A percentile compares a stretch with the other conserved stretches of the same genome.
These are phyloP conservation scores for Centroberyx gerrardi DNA, from an alignment of 2,797 vertebrate genomes.

Conservation along the genomic window DNA sequence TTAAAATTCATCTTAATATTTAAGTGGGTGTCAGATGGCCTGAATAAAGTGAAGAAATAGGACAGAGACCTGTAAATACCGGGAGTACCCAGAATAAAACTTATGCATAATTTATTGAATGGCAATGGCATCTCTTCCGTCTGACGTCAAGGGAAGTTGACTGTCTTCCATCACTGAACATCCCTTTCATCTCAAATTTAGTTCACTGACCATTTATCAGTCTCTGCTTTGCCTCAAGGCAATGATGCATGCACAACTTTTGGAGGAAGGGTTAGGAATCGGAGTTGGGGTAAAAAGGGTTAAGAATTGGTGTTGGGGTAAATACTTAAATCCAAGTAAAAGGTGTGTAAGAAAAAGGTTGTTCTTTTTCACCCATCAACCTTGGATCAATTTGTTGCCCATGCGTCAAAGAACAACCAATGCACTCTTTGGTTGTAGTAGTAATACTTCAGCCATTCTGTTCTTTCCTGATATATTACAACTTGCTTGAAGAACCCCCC, in stretches of 20 bases:
- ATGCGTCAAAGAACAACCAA: neutral
- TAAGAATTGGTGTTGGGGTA: neutral
- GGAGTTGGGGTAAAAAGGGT: neutral
- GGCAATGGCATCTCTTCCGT: conserved; percentile 61
- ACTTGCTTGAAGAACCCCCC: neutral
- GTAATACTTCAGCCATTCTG: neutral
- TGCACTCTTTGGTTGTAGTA: neutral
- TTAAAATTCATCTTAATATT: conserved; percentile 32
- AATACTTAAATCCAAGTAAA: neutral
- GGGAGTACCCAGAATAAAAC: conserved; percentile 72
- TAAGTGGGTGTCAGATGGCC: conserved; percentile 57
- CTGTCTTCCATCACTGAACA: conserved; percentile 40
- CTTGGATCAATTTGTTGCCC: neutral
- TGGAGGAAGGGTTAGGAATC: conserved; percentile 6
- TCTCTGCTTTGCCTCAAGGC: neutral
- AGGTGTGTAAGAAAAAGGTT: neutral
- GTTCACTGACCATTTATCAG: conserved; percentile 18
- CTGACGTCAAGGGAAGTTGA: conserved; percentile 54
- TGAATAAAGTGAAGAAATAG: conserved; percentile 72
- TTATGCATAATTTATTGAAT: conserved; percentile 76
- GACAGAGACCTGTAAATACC: conserved; percentile 70
- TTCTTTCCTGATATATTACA: neutral
- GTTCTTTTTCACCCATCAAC: conserved; percentile 18
- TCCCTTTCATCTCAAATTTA: conserved; percentile 29
- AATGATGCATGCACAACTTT: neutral